Conservation (phyloP, 2,797 vertebrate species). For the Loriculus beryllinus region DNA sequence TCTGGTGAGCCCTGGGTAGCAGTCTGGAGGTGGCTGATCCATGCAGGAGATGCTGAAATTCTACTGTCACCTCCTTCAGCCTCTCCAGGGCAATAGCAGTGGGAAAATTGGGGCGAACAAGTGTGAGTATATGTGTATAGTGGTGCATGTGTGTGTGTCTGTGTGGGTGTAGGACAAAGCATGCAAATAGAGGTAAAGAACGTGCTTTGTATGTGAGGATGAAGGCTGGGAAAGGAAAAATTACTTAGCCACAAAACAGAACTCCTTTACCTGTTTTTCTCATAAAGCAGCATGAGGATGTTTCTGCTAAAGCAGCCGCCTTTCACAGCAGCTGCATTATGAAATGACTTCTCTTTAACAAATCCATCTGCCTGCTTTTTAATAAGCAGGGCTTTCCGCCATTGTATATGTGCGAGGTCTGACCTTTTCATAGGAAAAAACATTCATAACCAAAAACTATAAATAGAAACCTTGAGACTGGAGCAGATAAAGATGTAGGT, state of each 20-base stretch:
- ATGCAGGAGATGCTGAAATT: neutral
- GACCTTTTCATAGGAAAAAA: conserved; percentile 82
- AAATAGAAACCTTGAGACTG: conserved; percentile 75
- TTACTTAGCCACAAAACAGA: conserved; percentile 31
- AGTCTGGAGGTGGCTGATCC: accelerated
- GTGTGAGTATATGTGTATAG: too few relatives aligned
- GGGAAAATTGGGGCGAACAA: neutral
- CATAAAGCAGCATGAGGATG: conserved; percentile 40
- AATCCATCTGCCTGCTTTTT: conserved; percentile 66
- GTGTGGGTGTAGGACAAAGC: neutral
- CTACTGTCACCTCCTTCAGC: neutral
- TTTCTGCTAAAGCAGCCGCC: conserved; percentile 57
- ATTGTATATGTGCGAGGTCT: conserved; percentile 68
- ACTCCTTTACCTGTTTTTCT: conserved; percentile 59
- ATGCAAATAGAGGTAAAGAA: neutral
- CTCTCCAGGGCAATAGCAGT: neutral
- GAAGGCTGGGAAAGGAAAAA: conserved; percentile 60
- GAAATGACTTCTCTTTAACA: conserved; percentile 64
- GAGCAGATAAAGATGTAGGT: conserved; percentile 79
- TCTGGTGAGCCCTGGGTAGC: neutral
- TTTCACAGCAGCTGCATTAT: conserved; percentile 50
- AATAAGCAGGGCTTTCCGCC: conserved; percentile 67
- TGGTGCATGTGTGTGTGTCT: neutral
- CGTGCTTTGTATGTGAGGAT: neutral
- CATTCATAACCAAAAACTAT: conserved; percentile 80